Base-by-base conservation (phyloP, 1,140 invertebrate species). In the Polypedilum vanderplanki region DNA sequence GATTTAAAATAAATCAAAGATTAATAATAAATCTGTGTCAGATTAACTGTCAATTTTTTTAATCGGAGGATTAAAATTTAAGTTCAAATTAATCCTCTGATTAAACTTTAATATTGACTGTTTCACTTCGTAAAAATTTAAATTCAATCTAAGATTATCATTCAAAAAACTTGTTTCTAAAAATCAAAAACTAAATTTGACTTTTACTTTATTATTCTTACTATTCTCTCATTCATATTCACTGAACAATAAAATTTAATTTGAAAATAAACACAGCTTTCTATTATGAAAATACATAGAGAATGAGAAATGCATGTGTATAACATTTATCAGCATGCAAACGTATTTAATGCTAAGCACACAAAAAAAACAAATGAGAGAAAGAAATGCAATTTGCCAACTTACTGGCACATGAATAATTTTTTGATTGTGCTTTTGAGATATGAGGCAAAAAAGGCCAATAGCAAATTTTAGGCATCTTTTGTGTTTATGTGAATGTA, bases 341-440 rank as follows among this genome's bases (percentile, higher is more conserved):
- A 5, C 65, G 18, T 70, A 4, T 15, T n/a, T 12, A 57, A 57
- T 57, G 12, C 4, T 12, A 57, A n/a, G 46, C 12, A n/a, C n/a
- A n/a, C n/a, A 33, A 5, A 5, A 57, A n/a, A 57, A 57, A 57
- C 46, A 57, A 33, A 33, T 33, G 24, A 33, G 24, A 33, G 24
- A 57, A 18, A 22, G n/a, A 67, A 70, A 70, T 70, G 65, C 65
- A 70, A 70, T 70, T 70, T 70, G 65, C 65, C 65, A 70, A 70
- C 10, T 57, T 57, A 57, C 46, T 57, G 12, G 3, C 46, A 57
- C 46, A 57, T 15, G n/a, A 57, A 57, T 57, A 33, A 33, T 3
- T 33, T 3, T 33, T 5, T 5, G 24, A 33, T 33, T 33, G 24
- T 33, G 5, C 5, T 33, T 33, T 3, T 33, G 24, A 3, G 24